Conservation (phyloP, 2,113 vertebrate genomes). For the Silurus glanis region DNA sequence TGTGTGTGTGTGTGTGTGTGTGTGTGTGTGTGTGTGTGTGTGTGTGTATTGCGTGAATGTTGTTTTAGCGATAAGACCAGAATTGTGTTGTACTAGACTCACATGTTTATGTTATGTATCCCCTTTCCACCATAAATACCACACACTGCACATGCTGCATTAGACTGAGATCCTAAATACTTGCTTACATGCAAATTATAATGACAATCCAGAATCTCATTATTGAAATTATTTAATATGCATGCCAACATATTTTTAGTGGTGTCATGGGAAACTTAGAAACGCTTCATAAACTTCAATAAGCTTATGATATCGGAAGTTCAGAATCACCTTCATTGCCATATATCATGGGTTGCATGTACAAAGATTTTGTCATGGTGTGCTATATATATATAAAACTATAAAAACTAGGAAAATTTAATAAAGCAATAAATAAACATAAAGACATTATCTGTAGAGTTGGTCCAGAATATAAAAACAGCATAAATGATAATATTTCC, state of each 20-base stretch:
- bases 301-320: neutral
- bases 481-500: too few species aligned
- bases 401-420: too few species aligned
- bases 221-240: neutral
- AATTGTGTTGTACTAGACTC: neutral
- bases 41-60: neutral
- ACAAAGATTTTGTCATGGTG: too few species aligned
- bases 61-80: neutral
- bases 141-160: neutral
- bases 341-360: too few species aligned
- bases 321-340: too few species aligned
- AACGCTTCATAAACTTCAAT: neutral
- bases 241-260: neutral
- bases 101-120: neutral
- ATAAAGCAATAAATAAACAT: too few species aligned
- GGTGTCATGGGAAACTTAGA: neutral
- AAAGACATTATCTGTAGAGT: too few species aligned
- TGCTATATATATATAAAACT: too few species aligned
- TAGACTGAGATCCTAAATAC: neutral
- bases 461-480: too few species aligned
- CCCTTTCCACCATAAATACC: neutral
- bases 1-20: neutral
- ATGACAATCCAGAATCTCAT: neutral
- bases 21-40: conserved; percentile 13
- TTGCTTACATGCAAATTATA: neutral